These are phyloP conservation scores for Lophochroa leadbeateri DNA, from an alignment of 2,113 vertebrate species.

Conservation along the genomic window DNA sequence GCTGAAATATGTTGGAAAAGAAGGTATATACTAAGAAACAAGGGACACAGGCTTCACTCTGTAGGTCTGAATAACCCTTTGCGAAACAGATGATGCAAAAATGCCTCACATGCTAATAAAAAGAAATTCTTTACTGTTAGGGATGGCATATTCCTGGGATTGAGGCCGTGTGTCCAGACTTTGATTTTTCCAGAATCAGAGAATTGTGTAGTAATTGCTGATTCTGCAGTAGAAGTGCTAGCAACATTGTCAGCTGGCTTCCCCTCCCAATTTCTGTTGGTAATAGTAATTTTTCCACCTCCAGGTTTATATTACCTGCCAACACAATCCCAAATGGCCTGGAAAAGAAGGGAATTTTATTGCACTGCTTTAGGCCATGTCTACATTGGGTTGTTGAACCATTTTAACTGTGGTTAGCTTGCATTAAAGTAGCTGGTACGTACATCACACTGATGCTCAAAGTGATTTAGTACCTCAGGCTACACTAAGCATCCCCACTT, in stretches of 20 bases:
- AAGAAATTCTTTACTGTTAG: not conserved
- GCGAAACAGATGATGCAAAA: not conserved
- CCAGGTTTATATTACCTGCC: slow-evolving; percentile 6
- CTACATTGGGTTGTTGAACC: slow-evolving; percentile 15
- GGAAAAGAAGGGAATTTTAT: slow-evolving; percentile 45
- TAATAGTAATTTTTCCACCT: slow-evolving; percentile 31
- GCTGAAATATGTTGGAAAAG: not conserved
- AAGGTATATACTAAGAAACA: not conserved
- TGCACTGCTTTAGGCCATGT: slow-evolving; percentile 26
- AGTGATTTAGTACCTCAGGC: slow-evolving; percentile 19
- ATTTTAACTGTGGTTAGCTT: slow-evolving; percentile 10
- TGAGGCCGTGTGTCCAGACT: not conserved
- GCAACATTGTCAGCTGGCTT: not conserved
- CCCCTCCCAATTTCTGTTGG: not conserved
- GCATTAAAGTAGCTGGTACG: not conserved
- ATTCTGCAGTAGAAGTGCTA: not conserved
- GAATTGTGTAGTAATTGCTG: not conserved
- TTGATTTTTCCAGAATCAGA: not conserved
- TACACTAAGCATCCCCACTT: not conserved
- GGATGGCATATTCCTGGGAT: not conserved
- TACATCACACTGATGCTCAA: not conserved
- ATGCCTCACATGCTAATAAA: not conserved
- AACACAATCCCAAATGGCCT: slow-evolving; percentile 21
- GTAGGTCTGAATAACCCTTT: not conserved
- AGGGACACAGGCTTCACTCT: not conserved